Evolutionary conservation across 1,140 invertebrate genomes (phyloP).

Genomic region (Zaprionus taronus): DNA sequence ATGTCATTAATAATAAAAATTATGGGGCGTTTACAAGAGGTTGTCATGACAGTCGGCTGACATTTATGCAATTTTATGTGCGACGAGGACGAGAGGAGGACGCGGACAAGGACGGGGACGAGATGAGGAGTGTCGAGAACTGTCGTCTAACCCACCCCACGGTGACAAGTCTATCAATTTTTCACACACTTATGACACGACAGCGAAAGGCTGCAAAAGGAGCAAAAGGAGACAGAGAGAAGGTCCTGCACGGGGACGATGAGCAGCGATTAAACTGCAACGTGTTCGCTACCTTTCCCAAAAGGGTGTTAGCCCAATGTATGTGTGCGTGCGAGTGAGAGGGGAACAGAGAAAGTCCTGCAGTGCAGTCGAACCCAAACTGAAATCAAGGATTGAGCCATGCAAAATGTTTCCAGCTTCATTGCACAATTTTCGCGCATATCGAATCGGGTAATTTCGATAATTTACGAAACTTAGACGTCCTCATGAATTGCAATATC

Average conservation of each 20-base stretch:
- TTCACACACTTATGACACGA: slow-evolving; percentile 77
- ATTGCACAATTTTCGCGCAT: slow-evolving; percentile 76
- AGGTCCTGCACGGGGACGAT: slow-evolving; percentile 14
- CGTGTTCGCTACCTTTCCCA: slow-evolving; percentile 31
- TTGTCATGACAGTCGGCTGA: slow-evolving; percentile 81
- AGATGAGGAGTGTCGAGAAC: slow-evolving; percentile 20
- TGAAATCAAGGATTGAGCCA: slow-evolving; percentile 44
- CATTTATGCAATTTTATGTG: slow-evolving; percentile 81
- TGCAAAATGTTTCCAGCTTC: slow-evolving; percentile 71
- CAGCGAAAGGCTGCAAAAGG: slow-evolving; percentile 54
- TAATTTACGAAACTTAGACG: slow-evolving; percentile 70
- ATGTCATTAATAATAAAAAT: slow-evolving; percentile 79
- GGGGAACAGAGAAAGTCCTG: neutral
- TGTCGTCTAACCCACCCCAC: slow-evolving; percentile 60
- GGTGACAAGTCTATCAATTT: slow-evolving; percentile 81
- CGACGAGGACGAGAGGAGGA: slow-evolving; percentile 22
- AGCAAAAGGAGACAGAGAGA: slow-evolving; percentile 1
- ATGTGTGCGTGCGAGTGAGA: slow-evolving; percentile 2
- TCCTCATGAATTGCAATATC: slow-evolving; percentile 66
- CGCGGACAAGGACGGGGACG: slow-evolving; percentile 12
- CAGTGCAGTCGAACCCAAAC: slow-evolving; percentile 7
- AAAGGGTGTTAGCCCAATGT: slow-evolving; percentile 28
- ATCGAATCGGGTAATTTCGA: slow-evolving; percentile 70
- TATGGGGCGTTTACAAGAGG: slow-evolving; percentile 82
- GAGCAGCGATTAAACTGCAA: slow-evolving; percentile 57